Conservation (phyloP, 2,113 vertebrate genomes). For the Vulpes ferrilata region DNA sequence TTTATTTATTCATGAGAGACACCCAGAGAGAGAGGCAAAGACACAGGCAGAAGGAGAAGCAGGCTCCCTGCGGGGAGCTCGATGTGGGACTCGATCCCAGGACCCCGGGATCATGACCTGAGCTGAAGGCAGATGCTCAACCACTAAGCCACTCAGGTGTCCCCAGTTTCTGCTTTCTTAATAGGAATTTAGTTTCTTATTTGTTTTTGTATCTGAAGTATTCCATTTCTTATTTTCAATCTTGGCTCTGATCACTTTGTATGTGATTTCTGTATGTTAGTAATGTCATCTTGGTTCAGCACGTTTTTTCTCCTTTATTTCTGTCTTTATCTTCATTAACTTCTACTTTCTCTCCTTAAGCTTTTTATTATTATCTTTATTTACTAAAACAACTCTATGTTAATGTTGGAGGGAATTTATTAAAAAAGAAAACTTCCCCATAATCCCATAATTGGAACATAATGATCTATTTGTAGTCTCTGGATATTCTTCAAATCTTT, state of each 20-base stretch:
- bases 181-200: neutral
- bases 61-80: no score
- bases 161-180: neutral
- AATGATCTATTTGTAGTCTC: neutral
- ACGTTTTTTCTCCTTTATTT: neutral
- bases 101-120: no score
- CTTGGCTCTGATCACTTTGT: neutral
- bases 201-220: neutral
- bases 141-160: no score
- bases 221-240: neutral
- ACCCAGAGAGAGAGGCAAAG: no score
- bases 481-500: neutral
- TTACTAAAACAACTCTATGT: conserved; percentile 15
- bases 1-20: no score
- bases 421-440: neutral
- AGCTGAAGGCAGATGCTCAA: no score
- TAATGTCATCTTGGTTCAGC: neutral
- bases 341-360: conserved; percentile 43
- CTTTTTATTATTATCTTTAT: conserved; percentile 25
- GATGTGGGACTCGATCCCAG: no score
- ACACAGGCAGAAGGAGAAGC: no score
- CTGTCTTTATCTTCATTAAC: conserved; percentile 5
- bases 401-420: neutral
- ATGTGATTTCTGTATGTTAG: neutral
- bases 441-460: neutral